phyloP scores from a whole-genome alignment of 2,888 invertebrate species.

The Parapristionchus giblindavisi region DNA sequence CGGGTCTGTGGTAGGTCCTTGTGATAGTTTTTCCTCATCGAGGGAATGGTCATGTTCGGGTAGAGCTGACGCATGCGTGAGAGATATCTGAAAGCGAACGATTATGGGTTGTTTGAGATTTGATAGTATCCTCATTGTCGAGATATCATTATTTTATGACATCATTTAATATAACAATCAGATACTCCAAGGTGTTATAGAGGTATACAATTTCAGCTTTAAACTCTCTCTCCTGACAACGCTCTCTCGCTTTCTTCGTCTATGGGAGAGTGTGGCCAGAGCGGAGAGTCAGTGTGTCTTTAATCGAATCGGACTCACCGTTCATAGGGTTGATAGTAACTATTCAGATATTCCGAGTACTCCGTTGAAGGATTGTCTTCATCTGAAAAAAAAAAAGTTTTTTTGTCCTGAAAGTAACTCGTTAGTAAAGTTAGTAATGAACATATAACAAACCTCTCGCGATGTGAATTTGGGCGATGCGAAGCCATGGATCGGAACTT shows the following conservation, averaged over 20 bases:
- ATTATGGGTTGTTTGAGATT: too few relatives aligned
- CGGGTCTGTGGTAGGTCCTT: not conserved
- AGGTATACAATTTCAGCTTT: too few relatives aligned
- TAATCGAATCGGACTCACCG: not conserved
- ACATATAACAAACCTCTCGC: not conserved
- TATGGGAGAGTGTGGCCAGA: not conserved
- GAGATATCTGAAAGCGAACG: slow-evolving; percentile 33
- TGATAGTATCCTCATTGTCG: too few relatives aligned
- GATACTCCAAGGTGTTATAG: too few relatives aligned
- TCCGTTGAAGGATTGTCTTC: not conserved
- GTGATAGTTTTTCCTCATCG: not conserved
- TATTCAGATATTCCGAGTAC: slow-evolving; percentile 10
- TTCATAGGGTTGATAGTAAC: slow-evolving; percentile 34
- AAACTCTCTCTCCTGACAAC: too few relatives aligned
- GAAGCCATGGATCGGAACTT: slow-evolving; percentile 17
- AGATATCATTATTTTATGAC: too few relatives aligned
- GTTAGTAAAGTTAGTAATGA: not conserved
- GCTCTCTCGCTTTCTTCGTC: too few relatives aligned
- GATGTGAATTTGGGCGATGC: slow-evolving; percentile 12
- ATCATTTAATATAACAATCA: too few relatives aligned
- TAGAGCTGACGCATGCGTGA: slow-evolving; percentile 26
- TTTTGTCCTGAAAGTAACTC: not conserved
- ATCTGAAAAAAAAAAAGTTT: not conserved
- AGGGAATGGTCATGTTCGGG: slow-evolving; percentile 24
- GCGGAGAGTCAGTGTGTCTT: not conserved